Base-by-base conservation (phyloP, 2,888 invertebrate species). In the Chesias legatella region DNA sequence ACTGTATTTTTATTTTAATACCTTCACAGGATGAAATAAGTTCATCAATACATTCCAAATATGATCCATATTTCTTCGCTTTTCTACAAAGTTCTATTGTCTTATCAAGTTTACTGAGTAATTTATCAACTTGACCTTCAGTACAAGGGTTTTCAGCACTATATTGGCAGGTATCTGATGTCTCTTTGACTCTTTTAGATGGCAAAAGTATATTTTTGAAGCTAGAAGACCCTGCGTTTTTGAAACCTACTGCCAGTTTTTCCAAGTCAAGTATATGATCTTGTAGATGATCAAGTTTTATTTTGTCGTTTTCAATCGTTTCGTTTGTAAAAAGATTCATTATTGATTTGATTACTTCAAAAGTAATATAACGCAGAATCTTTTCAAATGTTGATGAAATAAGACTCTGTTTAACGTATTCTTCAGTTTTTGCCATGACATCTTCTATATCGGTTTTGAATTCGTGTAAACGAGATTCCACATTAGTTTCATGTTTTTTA, bases 11-110 rank as follows among this genome's bases (percentile, higher is more conserved):
- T 17, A 38, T 44, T 47, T 63, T 70, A n/a, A 71, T 49, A 32
- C 56, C 43, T 40, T 66, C 51, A 46, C 72, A 73, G n/a, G 55
- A 49, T 43, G 52, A 48, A 7, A 75, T 59, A 17, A 72, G 67
- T 5, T 58, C 40, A 9, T 71, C 65, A 20, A 67, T 35, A 22
- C 59, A 69, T 0, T 51, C 50, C 0, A 58, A 43, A 10, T 67
- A 40, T 3, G 69, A 33, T 6, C 68, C 65, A 31, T 49, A 53
- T 8, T 57, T 29, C 48, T 63, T 63, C 1, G 60, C 63, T 50
- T 59, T 49, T 36, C 49, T 58, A 13, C 62, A 61, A 7, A 68
- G 28, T 20, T 47, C 39, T 33, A 70, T 60, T 2, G 63, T 60
- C 21, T 60, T 46, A 24, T 67, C 51, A 11, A 71, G 54, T 25